Evolutionary conservation across 2,888 invertebrate species (phyloP), one percentile per base, ranked within the genome.

Genomic region (Andrena camellia): DNA sequence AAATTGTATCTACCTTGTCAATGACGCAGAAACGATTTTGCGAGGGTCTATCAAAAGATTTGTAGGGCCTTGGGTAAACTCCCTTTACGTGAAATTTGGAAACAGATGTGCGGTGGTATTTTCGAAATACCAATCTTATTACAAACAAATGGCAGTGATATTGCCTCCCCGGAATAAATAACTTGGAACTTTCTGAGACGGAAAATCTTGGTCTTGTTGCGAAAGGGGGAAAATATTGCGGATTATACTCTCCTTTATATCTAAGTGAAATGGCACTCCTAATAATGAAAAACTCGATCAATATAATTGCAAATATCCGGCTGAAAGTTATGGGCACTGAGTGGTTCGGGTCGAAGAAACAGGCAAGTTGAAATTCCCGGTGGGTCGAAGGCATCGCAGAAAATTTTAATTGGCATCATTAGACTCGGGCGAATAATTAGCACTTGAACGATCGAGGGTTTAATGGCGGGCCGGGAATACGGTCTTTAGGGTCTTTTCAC

Each of bases 401-500:
- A 87, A 86, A 89, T 89, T 89, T 89, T 88, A 89, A 89, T 88
- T 90, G 85, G 80, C 79, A 78, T 83, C 85, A 84, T 89, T 89
- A 87, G 85, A 88, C 83, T 74, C 78, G 57, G 52, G 81, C 82
- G 84, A 88, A 89, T 89, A 89, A 89, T 89, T 89, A 89, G 88
- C 85, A 84, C 84, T 87, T 81, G 82, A 89, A 89, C 85, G 85
- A 87, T 87, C 89, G 84, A 78, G 83, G 63, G 82, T 76, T 88
- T 88, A 88, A 89, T 83, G 75, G 82, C 79, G 76, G 54, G 57
- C 35, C 62, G 82, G 76, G 78, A 83, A 83, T 81, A 86, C 78
- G 79, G 82, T 82, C 88, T 84, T 84, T 78, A 80, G 74, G 78
- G 75, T 82, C 81, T 83, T 85, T 86, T 89, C 83, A 82, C 76